Evolutionary conservation across 2,888 invertebrate species (phyloP).

Genomic region (Tinea semifulvella): DNA sequence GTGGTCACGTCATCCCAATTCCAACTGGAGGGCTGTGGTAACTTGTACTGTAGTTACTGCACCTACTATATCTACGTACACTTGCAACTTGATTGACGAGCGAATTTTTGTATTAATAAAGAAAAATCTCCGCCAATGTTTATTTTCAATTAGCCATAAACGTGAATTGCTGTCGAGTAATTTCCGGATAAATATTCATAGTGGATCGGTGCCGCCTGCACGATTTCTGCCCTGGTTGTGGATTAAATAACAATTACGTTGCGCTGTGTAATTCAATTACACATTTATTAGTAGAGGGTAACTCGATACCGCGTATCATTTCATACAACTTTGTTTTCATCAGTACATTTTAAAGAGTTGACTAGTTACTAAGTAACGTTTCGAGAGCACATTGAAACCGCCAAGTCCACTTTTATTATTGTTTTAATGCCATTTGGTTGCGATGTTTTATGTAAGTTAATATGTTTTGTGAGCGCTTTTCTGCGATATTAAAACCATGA

Average conservation of each 20-base stretch:
- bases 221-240: conserved; percentile 3
- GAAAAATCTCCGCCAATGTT: conserved; percentile 9
- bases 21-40: conserved; percentile 6
- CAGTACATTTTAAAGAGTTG: too few species aligned
- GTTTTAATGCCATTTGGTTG: conserved; percentile 9
- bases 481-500: conserved; percentile 11
- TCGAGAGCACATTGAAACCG: not conserved
- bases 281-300: conserved; percentile 1
- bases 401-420: conserved; percentile 11
- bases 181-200: conserved; percentile 14
- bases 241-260: conserved; percentile 12
- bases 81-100: not conserved
- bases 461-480: conserved; percentile 4
- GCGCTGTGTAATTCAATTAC: conserved; percentile 1
- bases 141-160: conserved; percentile 12
- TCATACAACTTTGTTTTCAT: not conserved
- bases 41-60: conserved; percentile 1
- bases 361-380: not conserved
- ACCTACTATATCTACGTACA: too few species aligned
- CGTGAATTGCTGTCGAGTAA: conserved; percentile 12
- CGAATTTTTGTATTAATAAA: not conserved
- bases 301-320: not conserved
- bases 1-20: not conserved
- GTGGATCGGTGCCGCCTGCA: not conserved
- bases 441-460: conserved; percentile 11